phyloP scores from a whole-genome alignment of 2,113 vertebrate species.

The Halichoeres trimaculatus region DNA sequence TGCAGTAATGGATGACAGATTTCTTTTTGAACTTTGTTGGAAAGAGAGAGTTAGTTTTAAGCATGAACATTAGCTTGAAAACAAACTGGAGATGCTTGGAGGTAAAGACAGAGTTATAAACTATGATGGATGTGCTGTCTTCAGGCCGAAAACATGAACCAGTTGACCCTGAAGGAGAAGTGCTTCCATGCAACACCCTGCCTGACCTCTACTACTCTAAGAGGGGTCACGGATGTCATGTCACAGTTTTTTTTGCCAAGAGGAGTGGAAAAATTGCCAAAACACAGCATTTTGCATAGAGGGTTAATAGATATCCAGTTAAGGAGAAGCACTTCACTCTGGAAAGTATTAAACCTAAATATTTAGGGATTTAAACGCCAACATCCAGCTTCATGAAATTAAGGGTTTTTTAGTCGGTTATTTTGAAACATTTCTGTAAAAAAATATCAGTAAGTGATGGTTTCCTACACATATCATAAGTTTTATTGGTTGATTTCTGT shows the following conservation, averaged over 20 bases:
- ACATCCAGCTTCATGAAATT: no score
- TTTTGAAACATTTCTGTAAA: no score
- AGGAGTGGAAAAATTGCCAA: constrained; percentile 6
- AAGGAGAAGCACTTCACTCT: no score
- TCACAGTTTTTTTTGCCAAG: background rate
- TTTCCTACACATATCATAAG: no score
- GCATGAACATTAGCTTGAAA: constrained; percentile 15
- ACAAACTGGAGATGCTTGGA: background rate
- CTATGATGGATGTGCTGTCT: background rate
- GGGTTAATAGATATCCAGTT: no score
- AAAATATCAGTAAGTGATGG: no score
- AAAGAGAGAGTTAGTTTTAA: constrained; percentile 4
- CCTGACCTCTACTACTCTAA: background rate
- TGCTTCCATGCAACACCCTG: background rate
- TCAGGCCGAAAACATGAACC: background rate
- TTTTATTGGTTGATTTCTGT: no score
- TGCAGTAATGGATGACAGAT: constrained; percentile 23
- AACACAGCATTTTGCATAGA: background rate
- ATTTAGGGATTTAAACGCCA: no score
- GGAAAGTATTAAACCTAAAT: no score
- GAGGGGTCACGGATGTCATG: background rate
- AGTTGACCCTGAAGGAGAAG: background rate
- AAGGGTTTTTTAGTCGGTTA: no score
- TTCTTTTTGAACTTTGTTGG: constrained; percentile 1
- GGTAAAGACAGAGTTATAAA: background rate